Conservation (phyloP, 2,797 vertebrate genomes). For the Naso thynnoides region DNA sequence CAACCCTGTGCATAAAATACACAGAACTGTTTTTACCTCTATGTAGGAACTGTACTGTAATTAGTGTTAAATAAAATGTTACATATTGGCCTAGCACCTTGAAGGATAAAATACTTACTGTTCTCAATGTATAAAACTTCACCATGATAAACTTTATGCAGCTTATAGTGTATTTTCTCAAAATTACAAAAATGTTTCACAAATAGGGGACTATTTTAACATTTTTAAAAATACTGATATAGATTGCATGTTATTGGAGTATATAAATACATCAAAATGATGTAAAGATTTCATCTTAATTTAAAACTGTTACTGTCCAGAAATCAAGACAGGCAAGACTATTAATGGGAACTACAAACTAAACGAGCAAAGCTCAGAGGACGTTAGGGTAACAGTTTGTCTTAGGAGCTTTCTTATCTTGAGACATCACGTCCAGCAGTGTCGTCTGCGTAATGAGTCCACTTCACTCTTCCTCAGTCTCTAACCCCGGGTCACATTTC, state of each 20-base stretch:
- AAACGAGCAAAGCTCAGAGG: background rate
- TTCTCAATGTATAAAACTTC: background rate
- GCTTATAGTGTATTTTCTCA: too few relatives aligned
- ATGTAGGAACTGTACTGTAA: too few relatives aligned
- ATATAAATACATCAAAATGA: too few relatives aligned
- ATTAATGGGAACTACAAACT: background rate
- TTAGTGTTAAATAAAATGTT: too few relatives aligned
- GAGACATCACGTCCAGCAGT: background rate
- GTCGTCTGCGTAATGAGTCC: background rate
- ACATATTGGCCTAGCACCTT: too few relatives aligned
- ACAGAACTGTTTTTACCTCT: too few relatives aligned
- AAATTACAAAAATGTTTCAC: background rate
- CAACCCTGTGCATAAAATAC: too few relatives aligned
- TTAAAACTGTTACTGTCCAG: background rate
- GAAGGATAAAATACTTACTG: background rate
- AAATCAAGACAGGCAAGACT: background rate
- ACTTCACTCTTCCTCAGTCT: conserved; percentile 18
- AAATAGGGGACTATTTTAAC: background rate
- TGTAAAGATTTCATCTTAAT: background rate
- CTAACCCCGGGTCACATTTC: conserved; percentile 41
- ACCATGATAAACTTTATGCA: background rate
- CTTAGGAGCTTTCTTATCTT: background rate
- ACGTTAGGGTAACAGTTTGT: background rate
- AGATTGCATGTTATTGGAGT: background rate
- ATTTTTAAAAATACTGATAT: background rate